Conservation (phyloP, 2,113 vertebrate genomes). For the Etheostoma cragini region DNA sequence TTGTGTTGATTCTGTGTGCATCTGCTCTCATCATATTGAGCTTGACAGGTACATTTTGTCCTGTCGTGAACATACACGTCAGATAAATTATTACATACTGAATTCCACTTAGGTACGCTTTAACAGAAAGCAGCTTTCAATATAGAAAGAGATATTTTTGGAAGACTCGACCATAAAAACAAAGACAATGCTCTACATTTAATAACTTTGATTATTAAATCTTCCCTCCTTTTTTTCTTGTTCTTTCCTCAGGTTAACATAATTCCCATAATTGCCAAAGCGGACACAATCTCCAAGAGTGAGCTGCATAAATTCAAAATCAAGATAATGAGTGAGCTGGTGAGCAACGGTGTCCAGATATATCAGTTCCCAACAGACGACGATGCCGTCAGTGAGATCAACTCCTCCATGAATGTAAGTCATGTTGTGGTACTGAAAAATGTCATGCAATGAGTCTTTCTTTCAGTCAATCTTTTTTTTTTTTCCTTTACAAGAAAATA, state of each 20-base stretch:
- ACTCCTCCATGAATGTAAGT: constrained; percentile 97
- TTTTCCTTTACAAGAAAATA: neutral
- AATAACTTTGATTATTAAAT: neutral
- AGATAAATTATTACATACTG: constrained; percentile 9
- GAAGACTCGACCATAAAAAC: neutral
- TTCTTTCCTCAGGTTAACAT: constrained; percentile 90
- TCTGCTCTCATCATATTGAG: constrained; percentile 9
- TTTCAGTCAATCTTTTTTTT: neutral
- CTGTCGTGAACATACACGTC: constrained; percentile 1
- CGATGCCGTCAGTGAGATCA: constrained; percentile 94
- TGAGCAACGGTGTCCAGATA: constrained; percentile 98
- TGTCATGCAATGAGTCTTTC: neutral
- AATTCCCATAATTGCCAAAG: constrained; percentile 98
- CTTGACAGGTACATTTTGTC: neutral
- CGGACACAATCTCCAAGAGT: constrained; percentile 98
- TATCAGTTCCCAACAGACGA: constrained; percentile 98
- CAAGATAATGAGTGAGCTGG: constrained; percentile 98
- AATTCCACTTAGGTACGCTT: neutral
- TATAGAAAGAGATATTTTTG: neutral
- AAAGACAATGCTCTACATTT: neutral
- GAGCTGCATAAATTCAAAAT: constrained; percentile 99
- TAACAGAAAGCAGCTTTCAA: neutral
- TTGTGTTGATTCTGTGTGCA: neutral
- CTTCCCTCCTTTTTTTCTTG: neutral
- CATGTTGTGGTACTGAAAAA: neutral